Conservation (phyloP, 2,113 vertebrate genomes). For the Lamprologus callipterus region DNA sequence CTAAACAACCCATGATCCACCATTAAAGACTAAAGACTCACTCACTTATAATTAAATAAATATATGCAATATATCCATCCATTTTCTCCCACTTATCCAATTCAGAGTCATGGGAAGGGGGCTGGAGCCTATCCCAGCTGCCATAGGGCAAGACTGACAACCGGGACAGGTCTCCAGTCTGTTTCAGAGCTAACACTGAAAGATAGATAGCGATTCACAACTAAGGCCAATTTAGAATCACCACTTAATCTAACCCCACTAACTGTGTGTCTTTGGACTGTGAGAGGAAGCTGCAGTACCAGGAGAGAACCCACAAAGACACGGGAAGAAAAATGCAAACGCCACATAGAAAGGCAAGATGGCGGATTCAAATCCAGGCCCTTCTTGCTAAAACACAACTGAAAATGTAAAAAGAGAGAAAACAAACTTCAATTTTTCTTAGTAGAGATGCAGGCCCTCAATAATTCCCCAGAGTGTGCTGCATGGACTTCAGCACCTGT, state of each 20-base stretch:
- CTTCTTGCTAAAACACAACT: neutral
- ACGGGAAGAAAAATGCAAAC: neutral
- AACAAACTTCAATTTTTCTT: neutral
- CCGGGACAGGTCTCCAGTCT: neutral
- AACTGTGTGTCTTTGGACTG: neutral
- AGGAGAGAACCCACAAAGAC: neutral
- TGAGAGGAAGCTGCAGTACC: neutral
- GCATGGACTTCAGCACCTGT: neutral
- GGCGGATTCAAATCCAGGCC: neutral
- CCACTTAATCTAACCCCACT: neutral
- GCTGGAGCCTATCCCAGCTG: neutral
- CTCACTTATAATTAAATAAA: neutral
- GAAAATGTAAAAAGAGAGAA: neutral
- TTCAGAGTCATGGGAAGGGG: neutral
- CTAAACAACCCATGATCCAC: neutral
- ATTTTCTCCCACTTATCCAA: neutral
- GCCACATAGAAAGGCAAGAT: neutral
- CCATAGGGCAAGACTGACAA: neutral
- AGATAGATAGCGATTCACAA: neutral
- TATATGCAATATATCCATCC: neutral
- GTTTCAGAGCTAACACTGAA: neutral
- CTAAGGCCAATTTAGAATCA: neutral
- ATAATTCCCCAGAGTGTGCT: neutral
- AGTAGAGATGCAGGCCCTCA: neutral
- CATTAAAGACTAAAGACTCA: neutral